Percentiles rank a stretch among this genome's conserved stretches.
Evolutionary conservation across 2,797 vertebrate genomes (phyloP).

Genomic region (Cryptoprocta ferox): DNA sequence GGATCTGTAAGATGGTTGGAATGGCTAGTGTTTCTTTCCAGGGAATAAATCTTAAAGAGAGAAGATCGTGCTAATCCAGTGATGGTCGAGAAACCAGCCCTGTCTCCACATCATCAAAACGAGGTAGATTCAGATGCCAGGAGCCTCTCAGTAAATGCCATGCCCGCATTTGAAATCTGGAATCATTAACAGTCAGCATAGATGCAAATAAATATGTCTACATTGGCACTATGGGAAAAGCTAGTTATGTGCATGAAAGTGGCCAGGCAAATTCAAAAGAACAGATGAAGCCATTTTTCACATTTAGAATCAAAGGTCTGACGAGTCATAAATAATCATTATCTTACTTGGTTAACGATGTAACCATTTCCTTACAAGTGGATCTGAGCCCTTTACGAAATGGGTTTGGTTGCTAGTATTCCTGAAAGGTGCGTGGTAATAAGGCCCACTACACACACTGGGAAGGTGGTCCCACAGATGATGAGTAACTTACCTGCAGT

Average conservation of each 20-base stretch:
- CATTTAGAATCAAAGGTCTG: constrained; percentile 13
- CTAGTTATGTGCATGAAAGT: neutral
- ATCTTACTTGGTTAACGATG: neutral
- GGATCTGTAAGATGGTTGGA: neutral
- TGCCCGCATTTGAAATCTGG: constrained; percentile 2
- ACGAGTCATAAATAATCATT: constrained; percentile 44
- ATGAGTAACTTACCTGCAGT: neutral
- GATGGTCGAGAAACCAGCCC: neutral
- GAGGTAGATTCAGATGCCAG: neutral
- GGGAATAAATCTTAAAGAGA: neutral
- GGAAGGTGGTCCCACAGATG: neutral
- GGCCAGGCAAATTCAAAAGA: constrained; percentile 43
- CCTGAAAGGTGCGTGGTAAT: neutral
- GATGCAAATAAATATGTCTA: neutral
- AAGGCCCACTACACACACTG: neutral
- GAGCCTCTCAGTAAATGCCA: neutral
- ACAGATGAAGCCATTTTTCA: constrained; percentile 30
- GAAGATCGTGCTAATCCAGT: neutral
- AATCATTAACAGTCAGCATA: constrained; percentile 24
- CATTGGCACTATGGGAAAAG: neutral
- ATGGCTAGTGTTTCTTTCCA: neutral
- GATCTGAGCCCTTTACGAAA: constrained; percentile 13
- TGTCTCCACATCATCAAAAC: neutral
- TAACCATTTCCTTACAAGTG: neutral
- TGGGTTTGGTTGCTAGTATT: neutral